These are phyloP conservation scores for Microtus richardsoni DNA, from an alignment of 2,113 vertebrate species.

Conservation along the genomic window DNA sequence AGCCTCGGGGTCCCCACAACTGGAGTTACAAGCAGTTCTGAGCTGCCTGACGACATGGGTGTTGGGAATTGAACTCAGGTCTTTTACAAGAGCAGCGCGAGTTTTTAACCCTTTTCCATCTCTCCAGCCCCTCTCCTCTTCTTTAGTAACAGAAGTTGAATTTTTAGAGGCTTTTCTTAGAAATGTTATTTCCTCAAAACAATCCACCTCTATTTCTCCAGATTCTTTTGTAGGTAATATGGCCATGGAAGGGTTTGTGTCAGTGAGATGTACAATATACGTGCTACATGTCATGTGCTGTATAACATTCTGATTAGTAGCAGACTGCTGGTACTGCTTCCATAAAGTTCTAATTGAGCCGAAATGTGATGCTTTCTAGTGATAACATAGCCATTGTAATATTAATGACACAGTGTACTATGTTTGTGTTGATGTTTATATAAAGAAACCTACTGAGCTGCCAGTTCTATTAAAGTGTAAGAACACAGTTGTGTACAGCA, in stretches of 20 bases:
- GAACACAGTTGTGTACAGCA: not conserved
- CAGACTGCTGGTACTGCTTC: not conserved
- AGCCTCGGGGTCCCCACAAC: not conserved
- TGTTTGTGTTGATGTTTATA: not conserved
- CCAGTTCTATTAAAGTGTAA: not conserved
- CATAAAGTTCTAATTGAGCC: not conserved
- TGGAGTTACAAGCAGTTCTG: not conserved
- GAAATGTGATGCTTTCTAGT: not conserved
- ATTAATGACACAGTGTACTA: not conserved
- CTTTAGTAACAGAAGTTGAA: not conserved
- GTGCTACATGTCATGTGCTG: not conserved
- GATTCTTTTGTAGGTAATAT: not conserved
- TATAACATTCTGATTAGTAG: not conserved
- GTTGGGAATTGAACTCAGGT: not conserved
- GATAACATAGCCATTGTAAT: not conserved
- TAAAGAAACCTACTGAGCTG: too few species aligned
- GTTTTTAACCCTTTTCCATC: not conserved
- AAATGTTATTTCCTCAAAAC: not conserved
- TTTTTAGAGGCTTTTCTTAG: not conserved
- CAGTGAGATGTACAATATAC: not conserved
- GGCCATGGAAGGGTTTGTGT: not conserved
- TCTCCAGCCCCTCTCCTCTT: not conserved
- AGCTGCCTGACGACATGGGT: not conserved
- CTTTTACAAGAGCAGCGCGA: not conserved
- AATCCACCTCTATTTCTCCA: not conserved